phyloP scores from a whole-genome alignment of 2,888 invertebrate species.

The Lottia gigantea region DNA sequence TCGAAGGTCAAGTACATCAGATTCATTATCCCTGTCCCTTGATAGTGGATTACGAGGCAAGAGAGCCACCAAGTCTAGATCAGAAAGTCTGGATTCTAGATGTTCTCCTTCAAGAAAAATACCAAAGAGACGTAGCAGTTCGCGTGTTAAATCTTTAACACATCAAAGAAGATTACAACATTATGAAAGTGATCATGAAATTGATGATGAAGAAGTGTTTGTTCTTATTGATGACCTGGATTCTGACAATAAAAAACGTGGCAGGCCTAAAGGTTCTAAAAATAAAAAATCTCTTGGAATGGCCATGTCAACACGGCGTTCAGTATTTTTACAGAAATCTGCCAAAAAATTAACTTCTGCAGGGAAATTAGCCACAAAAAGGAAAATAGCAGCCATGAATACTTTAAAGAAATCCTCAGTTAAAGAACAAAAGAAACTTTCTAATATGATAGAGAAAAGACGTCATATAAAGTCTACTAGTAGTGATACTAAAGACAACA shows the following conservation, averaged over 20 bases:
- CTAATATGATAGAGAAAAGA: slow-evolving; percentile 33
- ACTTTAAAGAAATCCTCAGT: slow-evolving; percentile 21
- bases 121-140: not conserved
- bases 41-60: no score
- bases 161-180: not conserved
- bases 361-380: slow-evolving; percentile 13
- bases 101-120: not conserved
- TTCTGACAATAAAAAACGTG: not conserved
- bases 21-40: no score
- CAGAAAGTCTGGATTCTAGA: not conserved
- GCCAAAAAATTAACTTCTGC: not conserved
- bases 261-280: not conserved
- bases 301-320: not conserved
- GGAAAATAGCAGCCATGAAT: slow-evolving; percentile 22
- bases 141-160: not conserved
- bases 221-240: not conserved
- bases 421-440: slow-evolving; percentile 29
- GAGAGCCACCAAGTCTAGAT: not conserved
- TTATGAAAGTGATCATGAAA: not conserved
- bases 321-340: not conserved
- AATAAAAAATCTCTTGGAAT: not conserved
- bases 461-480: slow-evolving; percentile 22
- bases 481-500: slow-evolving; percentile 16
- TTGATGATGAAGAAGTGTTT: not conserved
- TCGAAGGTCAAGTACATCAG: no score